Evolutionary conservation across 2,797 vertebrate genomes (phyloP).

Genomic region (Euthynnus affinis): DNA sequence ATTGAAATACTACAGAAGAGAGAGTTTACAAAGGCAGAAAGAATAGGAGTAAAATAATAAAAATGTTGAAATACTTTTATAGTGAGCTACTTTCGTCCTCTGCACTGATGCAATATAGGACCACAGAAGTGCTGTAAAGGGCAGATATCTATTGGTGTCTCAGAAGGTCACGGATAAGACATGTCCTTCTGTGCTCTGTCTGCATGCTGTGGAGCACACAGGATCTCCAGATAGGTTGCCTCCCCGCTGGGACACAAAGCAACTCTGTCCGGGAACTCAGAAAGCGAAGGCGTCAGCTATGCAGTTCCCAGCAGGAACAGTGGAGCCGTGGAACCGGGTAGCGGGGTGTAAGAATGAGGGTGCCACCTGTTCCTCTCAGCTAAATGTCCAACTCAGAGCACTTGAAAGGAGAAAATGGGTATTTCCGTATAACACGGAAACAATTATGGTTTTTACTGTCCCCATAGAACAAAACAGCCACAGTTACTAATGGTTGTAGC

Average conservation of each 20-base stretch:
- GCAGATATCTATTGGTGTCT: conserved; percentile 69
- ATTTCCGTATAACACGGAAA: conserved; percentile 48
- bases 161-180: conserved; percentile 71
- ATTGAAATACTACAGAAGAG: not conserved
- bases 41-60: not conserved
- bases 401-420: conserved; percentile 32
- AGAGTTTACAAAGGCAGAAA: not conserved
- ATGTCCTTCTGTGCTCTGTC: conserved; percentile 60
- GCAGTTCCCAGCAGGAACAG: conserved; percentile 60
- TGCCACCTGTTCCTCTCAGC: conserved; percentile 81
- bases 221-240: conserved; percentile 45
- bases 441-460: conserved; percentile 25
- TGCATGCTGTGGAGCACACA: conserved; percentile 53
- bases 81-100: not conserved
- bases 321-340: conserved; percentile 38
- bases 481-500: not conserved
- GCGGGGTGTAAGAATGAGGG: conserved; percentile 36
- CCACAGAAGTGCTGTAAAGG: conserved; percentile 58
- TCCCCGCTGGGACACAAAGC: conserved; percentile 67
- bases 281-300: conserved; percentile 66
- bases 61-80: conserved; percentile 8
- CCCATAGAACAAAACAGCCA: conserved; percentile 8
- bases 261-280: conserved; percentile 62
- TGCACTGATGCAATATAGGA: conserved; percentile 48
- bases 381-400: conserved; percentile 40